Percentiles rank a stretch among this genome's conserved stretches.
Conservation (phyloP, 2,113 vertebrate species). For the Stegastes partitus region DNA sequence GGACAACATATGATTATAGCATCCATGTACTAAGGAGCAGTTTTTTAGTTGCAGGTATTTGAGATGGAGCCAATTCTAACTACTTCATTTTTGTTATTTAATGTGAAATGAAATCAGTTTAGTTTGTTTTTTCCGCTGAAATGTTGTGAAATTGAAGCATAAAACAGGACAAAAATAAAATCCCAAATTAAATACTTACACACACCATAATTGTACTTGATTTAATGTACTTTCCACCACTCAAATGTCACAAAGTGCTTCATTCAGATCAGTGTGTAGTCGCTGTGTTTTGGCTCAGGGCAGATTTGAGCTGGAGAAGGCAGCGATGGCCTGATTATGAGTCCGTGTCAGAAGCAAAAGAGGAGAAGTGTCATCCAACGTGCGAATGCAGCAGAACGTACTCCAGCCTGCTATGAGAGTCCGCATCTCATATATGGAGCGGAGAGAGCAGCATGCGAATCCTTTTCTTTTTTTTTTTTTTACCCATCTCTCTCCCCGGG, state of each 20-base stretch:
- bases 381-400: slow-evolving; percentile 55
- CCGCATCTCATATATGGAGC: slow-evolving; percentile 22
- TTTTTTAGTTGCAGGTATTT: no score
- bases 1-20: not conserved
- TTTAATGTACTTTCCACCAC: no score
- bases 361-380: slow-evolving; percentile 25
- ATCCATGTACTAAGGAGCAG: not conserved
- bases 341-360: slow-evolving; percentile 12
- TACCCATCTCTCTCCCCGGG: slow-evolving; percentile 19
- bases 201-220: no score
- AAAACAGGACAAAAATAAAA: no score
- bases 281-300: slow-evolving; percentile 1
- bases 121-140: no score
- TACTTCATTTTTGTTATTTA: no score
- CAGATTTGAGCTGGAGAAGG: slow-evolving; percentile 5
- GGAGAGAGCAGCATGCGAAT: slow-evolving; percentile 16
- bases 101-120: no score
- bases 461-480: slow-evolving; percentile 25
- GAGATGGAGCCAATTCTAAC: no score
- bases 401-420: slow-evolving; percentile 26
- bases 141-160: no score
- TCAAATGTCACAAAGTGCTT: no score
- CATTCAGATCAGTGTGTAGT: not conserved
- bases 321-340: slow-evolving; percentile 19
- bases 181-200: no score